phyloP scores from a whole-genome alignment of 2,797 vertebrate genomes.

The Takifugu ocellatus region DNA sequence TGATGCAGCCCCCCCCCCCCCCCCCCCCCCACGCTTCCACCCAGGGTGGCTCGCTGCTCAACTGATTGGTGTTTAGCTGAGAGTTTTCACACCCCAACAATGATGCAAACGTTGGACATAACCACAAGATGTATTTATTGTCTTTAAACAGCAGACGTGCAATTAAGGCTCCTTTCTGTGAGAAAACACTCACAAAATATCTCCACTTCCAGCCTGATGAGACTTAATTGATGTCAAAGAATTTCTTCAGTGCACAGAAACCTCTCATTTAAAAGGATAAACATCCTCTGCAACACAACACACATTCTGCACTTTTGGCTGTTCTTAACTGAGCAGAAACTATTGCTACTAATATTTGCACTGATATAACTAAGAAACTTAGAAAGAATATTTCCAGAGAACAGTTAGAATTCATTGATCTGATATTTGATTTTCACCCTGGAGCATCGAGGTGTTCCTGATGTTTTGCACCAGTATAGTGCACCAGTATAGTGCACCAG shows the following conservation, averaged over 20 bases:
- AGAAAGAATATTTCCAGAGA: conserved; percentile 6
- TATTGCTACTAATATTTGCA: too few species aligned
- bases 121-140: conserved; percentile 44
- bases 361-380: background rate
- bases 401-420: conserved; percentile 9
- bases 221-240: conserved; percentile 65
- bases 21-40: conserved; percentile 28
- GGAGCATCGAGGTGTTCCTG: conserved; percentile 4
- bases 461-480: conserved; percentile 9
- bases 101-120: conserved; percentile 70
- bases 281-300: conserved; percentile 15
- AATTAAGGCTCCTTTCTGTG: conserved; percentile 47
- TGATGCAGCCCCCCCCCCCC: conserved; percentile 31
- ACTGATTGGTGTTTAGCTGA: conserved; percentile 43
- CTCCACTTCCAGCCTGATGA: conserved; percentile 32
- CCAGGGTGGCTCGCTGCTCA: conserved; percentile 20
- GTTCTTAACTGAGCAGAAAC: background rate
- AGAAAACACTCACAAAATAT: conserved; percentile 38
- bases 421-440: conserved; percentile 9
- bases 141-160: conserved; percentile 36
- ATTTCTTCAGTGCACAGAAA: conserved; percentile 33
- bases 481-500: too few species aligned
- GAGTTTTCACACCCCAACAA: conserved; percentile 55
- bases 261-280: conserved; percentile 29
- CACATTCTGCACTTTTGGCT: background rate